Evolutionary conservation across 2,888 invertebrate genomes (phyloP).

Genomic region (Gymnosoma rotundatum): DNA sequence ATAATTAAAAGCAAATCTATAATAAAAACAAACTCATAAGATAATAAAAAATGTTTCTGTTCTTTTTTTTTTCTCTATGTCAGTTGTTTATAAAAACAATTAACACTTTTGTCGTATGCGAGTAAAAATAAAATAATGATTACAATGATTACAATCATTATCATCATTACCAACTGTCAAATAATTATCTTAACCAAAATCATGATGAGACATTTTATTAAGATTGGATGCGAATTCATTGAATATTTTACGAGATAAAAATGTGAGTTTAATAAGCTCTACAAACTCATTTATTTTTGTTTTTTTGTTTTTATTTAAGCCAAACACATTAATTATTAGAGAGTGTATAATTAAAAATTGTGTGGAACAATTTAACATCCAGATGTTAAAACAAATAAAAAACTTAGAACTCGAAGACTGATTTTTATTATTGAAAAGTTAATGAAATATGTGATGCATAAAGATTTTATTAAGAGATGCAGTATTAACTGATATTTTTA

Average conservation of each 20-base stretch:
- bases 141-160: background rate
- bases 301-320: slow-evolving; percentile 58
- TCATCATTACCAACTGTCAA: slow-evolving; percentile 56
- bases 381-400: slow-evolving; percentile 33
- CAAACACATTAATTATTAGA: slow-evolving; percentile 44
- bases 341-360: slow-evolving; percentile 38
- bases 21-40: slow-evolving; percentile 21
- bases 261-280: slow-evolving; percentile 31
- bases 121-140: slow-evolving; percentile 19
- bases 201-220: slow-evolving; percentile 30
- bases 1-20: background rate
- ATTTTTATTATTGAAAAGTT: background rate
- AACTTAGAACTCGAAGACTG: background rate
- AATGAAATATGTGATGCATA: background rate
- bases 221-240: slow-evolving; percentile 39
- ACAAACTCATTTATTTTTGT: slow-evolving; percentile 34
- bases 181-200: slow-evolving; percentile 37
- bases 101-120: slow-evolving; percentile 44
- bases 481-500: background rate
- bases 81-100: slow-evolving; percentile 33
- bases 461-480: background rate
- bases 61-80: background rate
- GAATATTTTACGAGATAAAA: slow-evolving; percentile 48
- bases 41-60: slow-evolving; percentile 16
- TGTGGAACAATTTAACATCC: slow-evolving; percentile 27